Base-by-base conservation (phyloP, 2,888 invertebrate species). In the Hermodice carunculata region DNA sequence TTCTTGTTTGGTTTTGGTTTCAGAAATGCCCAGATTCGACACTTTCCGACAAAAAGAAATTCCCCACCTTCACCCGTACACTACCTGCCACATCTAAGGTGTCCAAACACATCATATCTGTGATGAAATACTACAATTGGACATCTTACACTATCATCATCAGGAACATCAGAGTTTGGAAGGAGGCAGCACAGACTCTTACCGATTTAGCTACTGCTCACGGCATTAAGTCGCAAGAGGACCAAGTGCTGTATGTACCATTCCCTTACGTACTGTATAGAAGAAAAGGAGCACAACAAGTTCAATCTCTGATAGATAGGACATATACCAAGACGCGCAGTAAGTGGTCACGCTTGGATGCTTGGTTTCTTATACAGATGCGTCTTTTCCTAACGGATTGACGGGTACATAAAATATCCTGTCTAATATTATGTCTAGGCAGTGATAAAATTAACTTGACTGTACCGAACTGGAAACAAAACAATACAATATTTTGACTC, bases 21-120 rank as follows among this genome's bases (percentile, higher is more conserved):
- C 89, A 96, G 95, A 95, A 93, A 93, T 96, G 96, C 88, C 92
- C 95, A 34, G 95, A 96, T 87, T 92, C 93, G 81, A 91, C 91
- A 86, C 93, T 94, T 28, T 94, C 95, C 51, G 89, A 91, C 76
- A 91, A 91, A 80, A 87, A 87, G 28, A 89, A 89, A 72, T 91
- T 94, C 82, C 91, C 92, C 70, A 96, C 95, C 70, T 96, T 96
- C 87, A 95, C 95, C 43, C 90, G 96, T 81, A 93, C 96, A 46
- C 95, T 95, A 87, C 96, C 96, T 42, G 95, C 95, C 56, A 94
- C 96, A 81, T 94, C 93, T 51, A 96, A 95, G 92, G 80, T 83
- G 8, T 76, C 77, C 24, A 95, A 96, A 88, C 96, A 96, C 52
- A 92, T 97, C 76, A 91, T 98, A 85, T 92, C 96, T 0, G 89